Conservation (phyloP, 2,797 vertebrate species). For the Epinephelus coioides region DNA sequence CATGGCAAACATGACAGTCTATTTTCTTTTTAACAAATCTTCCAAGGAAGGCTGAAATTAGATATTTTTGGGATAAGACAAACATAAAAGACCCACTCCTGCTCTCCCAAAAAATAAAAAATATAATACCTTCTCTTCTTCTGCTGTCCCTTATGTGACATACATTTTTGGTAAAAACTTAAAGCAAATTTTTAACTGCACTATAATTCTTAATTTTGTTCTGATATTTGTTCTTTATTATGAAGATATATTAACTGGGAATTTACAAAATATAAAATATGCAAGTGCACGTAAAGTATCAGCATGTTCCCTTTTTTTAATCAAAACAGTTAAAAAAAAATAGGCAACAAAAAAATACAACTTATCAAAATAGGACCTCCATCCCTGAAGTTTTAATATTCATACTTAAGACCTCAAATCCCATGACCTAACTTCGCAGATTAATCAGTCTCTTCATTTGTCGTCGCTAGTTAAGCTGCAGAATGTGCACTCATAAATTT, state of each 20-base stretch:
- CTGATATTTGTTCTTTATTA: neutral
- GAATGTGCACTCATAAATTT: slow-evolving; percentile 46
- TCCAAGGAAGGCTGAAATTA: neutral
- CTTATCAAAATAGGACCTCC: too few relatives aligned
- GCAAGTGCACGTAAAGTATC: too few relatives aligned
- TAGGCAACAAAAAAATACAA: too few relatives aligned
- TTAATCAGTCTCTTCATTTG: slow-evolving; percentile 31
- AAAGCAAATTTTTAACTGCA: slow-evolving; percentile 4
- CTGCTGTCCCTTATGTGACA: neutral
- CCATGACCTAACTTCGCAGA: neutral
- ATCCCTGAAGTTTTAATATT: too few relatives aligned
- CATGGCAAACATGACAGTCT: neutral
- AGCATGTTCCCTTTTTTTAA: too few relatives aligned
- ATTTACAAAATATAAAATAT: too few relatives aligned
- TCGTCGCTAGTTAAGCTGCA: slow-evolving; percentile 22
- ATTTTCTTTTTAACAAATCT: neutral
- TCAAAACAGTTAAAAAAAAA: too few relatives aligned
- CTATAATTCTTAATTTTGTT: slow-evolving; percentile 18
- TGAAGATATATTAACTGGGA: too few relatives aligned
- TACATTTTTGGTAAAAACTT: neutral
- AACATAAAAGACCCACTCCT: neutral
- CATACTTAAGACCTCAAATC: slow-evolving; percentile 2
- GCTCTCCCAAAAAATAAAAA: neutral
- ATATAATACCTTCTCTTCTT: neutral
- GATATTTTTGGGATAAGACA: neutral